These are phyloP conservation scores for Sebastes glaucus DNA, from an alignment of 2,797 vertebrate species.

Conservation along the genomic window DNA sequence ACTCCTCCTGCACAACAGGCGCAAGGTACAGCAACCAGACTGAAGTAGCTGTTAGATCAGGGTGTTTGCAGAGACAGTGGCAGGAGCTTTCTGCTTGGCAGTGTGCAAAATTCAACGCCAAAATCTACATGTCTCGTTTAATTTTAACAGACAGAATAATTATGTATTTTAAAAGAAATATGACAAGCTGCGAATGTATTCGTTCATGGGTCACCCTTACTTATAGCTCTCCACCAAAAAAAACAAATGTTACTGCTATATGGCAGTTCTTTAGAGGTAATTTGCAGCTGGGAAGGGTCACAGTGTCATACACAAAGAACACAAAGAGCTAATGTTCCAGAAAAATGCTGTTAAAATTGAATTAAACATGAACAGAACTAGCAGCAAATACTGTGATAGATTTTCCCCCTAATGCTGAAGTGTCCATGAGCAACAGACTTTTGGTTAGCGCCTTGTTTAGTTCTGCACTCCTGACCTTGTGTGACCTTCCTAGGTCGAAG, in stretches of 20 bases:
- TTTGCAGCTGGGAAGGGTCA: background rate
- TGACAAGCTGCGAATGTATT: background rate
- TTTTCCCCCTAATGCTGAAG: background rate
- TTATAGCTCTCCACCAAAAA: background rate
- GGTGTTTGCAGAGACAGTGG: background rate
- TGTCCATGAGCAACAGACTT: background rate
- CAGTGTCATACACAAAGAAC: background rate
- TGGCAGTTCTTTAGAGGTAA: background rate
- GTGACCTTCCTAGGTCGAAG: background rate
- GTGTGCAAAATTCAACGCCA: background rate
- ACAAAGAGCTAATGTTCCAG: background rate
- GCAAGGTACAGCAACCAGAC: conserved; percentile 84
- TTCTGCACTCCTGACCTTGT: background rate
- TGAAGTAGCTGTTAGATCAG: background rate
- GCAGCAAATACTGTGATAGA: background rate
- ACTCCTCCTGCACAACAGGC: conserved; percentile 92
- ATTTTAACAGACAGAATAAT: background rate
- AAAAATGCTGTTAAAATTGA: background rate
- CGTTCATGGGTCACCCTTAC: background rate
- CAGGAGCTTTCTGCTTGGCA: background rate
- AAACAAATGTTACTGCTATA: background rate
- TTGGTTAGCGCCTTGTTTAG: background rate
- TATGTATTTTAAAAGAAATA: background rate
- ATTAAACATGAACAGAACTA: background rate
- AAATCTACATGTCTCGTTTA: accelerated